Base-by-base conservation (phyloP, 2,888 invertebrate genomes). In the Ypsolopha scabrella region DNA sequence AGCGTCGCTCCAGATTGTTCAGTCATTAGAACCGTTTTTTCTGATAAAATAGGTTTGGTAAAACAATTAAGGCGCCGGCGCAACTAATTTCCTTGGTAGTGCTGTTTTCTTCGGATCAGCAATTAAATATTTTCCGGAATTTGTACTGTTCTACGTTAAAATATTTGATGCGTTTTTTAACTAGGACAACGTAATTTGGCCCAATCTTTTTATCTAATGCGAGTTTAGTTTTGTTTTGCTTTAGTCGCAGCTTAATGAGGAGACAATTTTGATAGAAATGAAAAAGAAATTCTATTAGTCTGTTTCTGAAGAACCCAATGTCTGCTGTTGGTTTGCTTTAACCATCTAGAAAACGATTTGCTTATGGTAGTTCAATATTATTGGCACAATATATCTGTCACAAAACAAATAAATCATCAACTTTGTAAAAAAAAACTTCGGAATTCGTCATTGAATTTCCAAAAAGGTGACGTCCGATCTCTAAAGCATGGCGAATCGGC, bases 1-100 rank as follows among this genome's bases (percentile, higher is more conserved):
- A 11, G 39, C 72, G 80, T 64, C 73, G 80, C 72, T 79, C 82
- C 77, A 80, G 81, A 79, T 80, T 80, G 82, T 80, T 70, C 82
- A 75, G 74, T 73, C 68, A 68, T 68, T 67, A 78, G 75, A 80
- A 80, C 67, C 37, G 37, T 35, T 51, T 51, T 51, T 44, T 37
- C 13, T 36, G 41, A n/a, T 11, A 8, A 39, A 14, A 7, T 1
- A 43, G 13, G 7, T 9, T 33, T 9, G 7, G 37, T 24, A 47
- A 47, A 37, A 47, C 47, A 47, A 47, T 47, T 11, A 6, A 45
- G 13, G 33, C 50, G 41, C 50, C 50, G 35, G n/a, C 41, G 41
- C 33, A 9, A n/a, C 50, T 11, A 36, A 48, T 39, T 39, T 48
- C 24, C 39, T 48, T 14, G 37, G 7, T 48, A 37, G 7, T 10